phyloP scores from a whole-genome alignment of 1,140 invertebrate species.

The Macrobrachium nipponense region DNA sequence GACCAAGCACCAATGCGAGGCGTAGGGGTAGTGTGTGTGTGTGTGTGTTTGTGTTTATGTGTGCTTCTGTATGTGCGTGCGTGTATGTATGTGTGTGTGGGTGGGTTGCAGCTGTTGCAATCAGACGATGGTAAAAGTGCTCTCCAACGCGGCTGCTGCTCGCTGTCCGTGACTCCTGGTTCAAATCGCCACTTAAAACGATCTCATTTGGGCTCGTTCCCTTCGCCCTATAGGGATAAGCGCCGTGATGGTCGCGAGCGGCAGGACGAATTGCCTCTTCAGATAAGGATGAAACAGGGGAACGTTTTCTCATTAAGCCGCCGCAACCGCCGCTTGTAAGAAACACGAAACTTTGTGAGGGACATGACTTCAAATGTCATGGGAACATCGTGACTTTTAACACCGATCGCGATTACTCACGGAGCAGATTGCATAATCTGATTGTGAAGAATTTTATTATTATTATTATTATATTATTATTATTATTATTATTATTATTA shows the following conservation, averaged over 20 bases:
- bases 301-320: neutral
- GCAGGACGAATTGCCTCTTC: neutral
- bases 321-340: too few species aligned
- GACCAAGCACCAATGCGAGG: too few species aligned
- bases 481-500: too few species aligned
- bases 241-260: neutral
- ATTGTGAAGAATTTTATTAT: too few species aligned
- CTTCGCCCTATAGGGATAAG: constrained; percentile 22
- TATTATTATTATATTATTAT: too few species aligned
- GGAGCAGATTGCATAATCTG: too few species aligned
- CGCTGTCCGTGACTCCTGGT: neutral
- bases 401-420: too few species aligned
- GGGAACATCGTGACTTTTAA: too few species aligned
- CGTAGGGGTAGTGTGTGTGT: neutral
- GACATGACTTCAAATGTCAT: too few species aligned
- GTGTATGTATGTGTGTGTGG: neutral
- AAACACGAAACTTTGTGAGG: too few species aligned
- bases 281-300: neutral
- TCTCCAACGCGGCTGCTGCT: constrained; percentile 17
- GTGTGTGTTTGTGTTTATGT: neutral
- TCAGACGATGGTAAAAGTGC: constrained; percentile 6
- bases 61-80: neutral
- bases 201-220: neutral
- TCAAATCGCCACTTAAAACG: neutral
- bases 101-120: neutral